Base-by-base conservation (phyloP, 2,113 vertebrate genomes). In the Percopsis transmontana region DNA sequence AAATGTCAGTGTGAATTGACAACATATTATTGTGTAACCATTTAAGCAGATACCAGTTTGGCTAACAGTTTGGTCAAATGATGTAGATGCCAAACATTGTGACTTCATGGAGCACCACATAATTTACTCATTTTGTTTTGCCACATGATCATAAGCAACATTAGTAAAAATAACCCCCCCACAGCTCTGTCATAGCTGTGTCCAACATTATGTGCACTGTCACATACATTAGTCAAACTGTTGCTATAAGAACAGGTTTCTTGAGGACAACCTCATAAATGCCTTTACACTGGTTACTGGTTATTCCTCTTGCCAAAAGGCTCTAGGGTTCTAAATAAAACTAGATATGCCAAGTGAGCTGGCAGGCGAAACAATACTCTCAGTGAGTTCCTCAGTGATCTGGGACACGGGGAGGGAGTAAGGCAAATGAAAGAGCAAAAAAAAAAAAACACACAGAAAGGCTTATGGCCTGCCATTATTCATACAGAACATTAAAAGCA, bases 251-350 rank as follows among this genome's bases (percentile, higher is more conserved):
- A 53, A 54, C 67, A 81, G 88, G 88, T 85, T 90, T 53, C 87
- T 76, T 85, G 61, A 91, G 87, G 85, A 91, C 85, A 88, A 56
- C 39, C 77, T 85, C 79, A 82, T 87, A 87, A 89, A 89, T 86
- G 85, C 72, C 82, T 86, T 69, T 62, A 81, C 74, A 60, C 76
- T 58, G 62, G 77, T 83, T 74, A 80, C 52, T 76, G 42, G 12
- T 10, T 45, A 2, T 55, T 62, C 54, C 50, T 72, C 53, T 71
- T 88, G 85, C 84, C 84, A 89, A 86, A 83, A 78, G 77, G 79
- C 85, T 78, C 3, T 44, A 58, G 72, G 84, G 62, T 62, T 82
- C 72, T 64, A 88, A 75, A 81, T 85, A 78, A 86, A 86, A 72
- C 51, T 38, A 70, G 71, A 84, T 80, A 79, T 82, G 73, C 89